Percentiles rank a stretch among this genome's conserved stretches.
Evolutionary conservation across 2,888 invertebrate genomes (phyloP).

Genomic region (Tuberolachnus salignus): DNA sequence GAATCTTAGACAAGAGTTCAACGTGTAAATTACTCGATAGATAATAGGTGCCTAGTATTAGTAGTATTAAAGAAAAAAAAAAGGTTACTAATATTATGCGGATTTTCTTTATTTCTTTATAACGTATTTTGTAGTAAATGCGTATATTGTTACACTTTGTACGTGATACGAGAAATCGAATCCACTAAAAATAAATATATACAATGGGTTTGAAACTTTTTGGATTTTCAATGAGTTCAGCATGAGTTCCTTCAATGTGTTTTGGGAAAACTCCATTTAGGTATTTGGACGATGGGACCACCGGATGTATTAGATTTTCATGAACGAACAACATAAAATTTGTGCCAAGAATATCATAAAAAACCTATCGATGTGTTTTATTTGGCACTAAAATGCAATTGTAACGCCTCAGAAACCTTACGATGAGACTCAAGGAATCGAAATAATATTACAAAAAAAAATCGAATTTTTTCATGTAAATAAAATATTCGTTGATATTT

Average conservation of each 20-base stretch:
- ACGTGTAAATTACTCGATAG: no score
- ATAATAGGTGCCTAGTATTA: no score
- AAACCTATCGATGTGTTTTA: conserved; percentile 43
- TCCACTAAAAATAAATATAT: conserved; percentile 17
- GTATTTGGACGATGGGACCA: conserved; percentile 21
- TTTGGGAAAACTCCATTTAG: conserved; percentile 28
- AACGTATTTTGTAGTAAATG: neutral
- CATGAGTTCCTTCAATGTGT: conserved; percentile 34
- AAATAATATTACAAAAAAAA: neutral
- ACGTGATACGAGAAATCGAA: conserved; percentile 27
- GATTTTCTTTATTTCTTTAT: conserved; percentile 1
- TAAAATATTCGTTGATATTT: conserved; percentile 7
- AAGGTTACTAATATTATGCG: neutral
- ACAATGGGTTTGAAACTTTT: conserved; percentile 8
- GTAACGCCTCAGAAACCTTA: conserved; percentile 16
- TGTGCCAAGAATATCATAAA: conserved; percentile 46
- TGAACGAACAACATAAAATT: conserved; percentile 31
- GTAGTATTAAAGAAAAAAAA: no score
- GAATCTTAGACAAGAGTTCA: no score
- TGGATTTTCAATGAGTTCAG: conserved; percentile 33
- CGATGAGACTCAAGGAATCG: conserved; percentile 7
- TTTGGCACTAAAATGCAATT: conserved; percentile 44
- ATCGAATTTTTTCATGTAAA: neutral
- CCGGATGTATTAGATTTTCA: conserved; percentile 47
- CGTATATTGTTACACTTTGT: neutral